Evolutionary conservation across 2,888 invertebrate species (phyloP).

Genomic region (Tetropium fuscum): DNA sequence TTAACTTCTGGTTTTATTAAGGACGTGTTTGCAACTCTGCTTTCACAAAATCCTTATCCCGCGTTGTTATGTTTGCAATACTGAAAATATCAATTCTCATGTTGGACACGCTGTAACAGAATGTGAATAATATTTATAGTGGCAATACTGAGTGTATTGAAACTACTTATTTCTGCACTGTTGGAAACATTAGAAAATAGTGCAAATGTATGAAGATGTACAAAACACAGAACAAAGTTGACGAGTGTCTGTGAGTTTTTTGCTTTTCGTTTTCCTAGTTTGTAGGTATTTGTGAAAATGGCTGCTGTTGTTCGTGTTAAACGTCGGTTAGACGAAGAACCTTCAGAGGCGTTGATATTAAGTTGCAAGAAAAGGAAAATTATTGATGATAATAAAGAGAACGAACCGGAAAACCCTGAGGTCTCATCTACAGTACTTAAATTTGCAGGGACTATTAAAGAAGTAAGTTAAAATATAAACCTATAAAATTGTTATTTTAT

Average conservation of each 20-base stretch:
- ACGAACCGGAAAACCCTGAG: slow-evolving; percentile 58
- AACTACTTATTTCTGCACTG: not conserved
- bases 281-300: slow-evolving; percentile 63
- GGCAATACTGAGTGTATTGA: not conserved
- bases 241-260: too few relatives aligned
- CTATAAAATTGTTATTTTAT: not conserved
- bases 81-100: too few relatives aligned
- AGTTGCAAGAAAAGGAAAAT: slow-evolving; percentile 78
- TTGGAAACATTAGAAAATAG: not conserved
- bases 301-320: slow-evolving; percentile 80
- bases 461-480: slow-evolving; percentile 48
- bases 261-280: too few relatives aligned
- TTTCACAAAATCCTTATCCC: too few relatives aligned
- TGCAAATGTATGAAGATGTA: not conserved
- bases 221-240: too few relatives aligned
- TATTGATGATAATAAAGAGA: slow-evolving; percentile 59
- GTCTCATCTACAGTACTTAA: slow-evolving; percentile 74
- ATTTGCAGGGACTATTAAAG: slow-evolving; percentile 78
- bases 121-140: not conserved
- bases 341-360: slow-evolving; percentile 77
- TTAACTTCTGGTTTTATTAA: too few relatives aligned
- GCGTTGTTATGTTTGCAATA: too few relatives aligned
- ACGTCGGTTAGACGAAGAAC: slow-evolving; percentile 78
- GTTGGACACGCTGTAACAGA: too few relatives aligned
- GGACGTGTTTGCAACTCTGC: not conserved